Percentiles rank a stretch among this genome's conserved stretches.
Evolutionary conservation across 92 coral and sea anemone genomes (phyloP).

Genomic region (Meandrina meandrites): DNA sequence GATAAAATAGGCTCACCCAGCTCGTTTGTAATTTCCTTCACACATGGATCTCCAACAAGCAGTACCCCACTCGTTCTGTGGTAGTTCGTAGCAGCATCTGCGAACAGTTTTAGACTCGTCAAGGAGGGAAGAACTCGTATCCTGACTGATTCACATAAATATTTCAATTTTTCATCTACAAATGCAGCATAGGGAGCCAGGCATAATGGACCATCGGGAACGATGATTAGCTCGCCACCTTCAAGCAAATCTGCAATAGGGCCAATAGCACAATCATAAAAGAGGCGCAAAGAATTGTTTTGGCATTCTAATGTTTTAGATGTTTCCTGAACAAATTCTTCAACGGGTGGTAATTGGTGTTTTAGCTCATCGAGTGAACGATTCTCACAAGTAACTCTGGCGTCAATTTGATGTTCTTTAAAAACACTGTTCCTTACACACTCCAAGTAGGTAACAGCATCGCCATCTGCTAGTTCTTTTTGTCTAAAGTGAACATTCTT

Average conservation of each 20-base stretch:
- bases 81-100: not conserved
- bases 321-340: not conserved
- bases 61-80: not conserved
- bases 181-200: not conserved
- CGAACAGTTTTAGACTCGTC: not conserved
- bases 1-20: not conserved
- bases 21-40: not conserved
- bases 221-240: not conserved
- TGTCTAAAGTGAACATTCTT: too few species aligned
- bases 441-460: too few species aligned
- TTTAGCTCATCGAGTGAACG: not conserved
- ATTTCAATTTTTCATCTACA: not conserved
- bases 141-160: not conserved
- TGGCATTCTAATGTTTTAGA: not conserved
- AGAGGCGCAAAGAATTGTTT: not conserved
- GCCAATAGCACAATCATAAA: not conserved
- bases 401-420: too few species aligned
- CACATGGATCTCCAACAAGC: not conserved
- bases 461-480: too few species aligned
- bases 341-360: too few species aligned
- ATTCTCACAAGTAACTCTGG: not conserved
- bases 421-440: too few species aligned
- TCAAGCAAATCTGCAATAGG: not conserved
- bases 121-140: not conserved
- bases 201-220: not conserved